Evolutionary conservation across 2,113 vertebrate species (phyloP), one percentile per base, ranked within the genome.

Genomic region (Coreoperca whiteheadi): DNA sequence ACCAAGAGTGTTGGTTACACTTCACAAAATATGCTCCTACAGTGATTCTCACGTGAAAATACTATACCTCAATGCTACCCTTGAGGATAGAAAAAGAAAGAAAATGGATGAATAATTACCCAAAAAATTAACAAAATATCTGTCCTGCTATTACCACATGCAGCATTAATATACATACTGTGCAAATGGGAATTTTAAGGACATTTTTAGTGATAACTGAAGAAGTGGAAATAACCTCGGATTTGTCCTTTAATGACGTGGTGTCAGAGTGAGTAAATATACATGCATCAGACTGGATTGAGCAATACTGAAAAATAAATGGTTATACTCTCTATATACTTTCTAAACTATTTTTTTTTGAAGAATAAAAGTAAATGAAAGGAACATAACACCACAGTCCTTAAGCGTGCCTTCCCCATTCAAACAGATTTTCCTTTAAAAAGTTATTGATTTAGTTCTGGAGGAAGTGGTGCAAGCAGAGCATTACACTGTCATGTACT

Each of bases 401-500:
- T 20, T 21, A 28, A 61, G 61, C 34, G 23, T 32, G 39, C 43
- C 30, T 14, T 25, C 34, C 12, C 15, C 4, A 12, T 34, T 71
- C 57, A 68, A 61, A 48, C 53, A 12, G 8, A 75, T 59, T 70
- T 57, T 50, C 34, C 18, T 66, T 65, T 82, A 8, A 75, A 66
- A 86, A 60, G 16, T 51, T 57, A 81, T 81, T 61, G 54, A 66
- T 82, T 84, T 43, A 48, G 6, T 21, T 67, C 9, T 56, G 50
- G 14, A 37, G 71, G 46, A 77, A 79, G 69, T 67, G 48, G 20
- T 57, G 46, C 53, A 69, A 21, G 63, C 67, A 66, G 20, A 20
- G 41, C 18, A 15, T 53, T 37, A 67, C 28, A 63, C 37, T 18
- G 1, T 28, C 37, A 78, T 71, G 34, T 56, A 18, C 43, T 54